Evolutionary conservation across 92 coral and sea anemone genomes (phyloP).

Genomic region (Anthopleura xanthogrammica): DNA sequence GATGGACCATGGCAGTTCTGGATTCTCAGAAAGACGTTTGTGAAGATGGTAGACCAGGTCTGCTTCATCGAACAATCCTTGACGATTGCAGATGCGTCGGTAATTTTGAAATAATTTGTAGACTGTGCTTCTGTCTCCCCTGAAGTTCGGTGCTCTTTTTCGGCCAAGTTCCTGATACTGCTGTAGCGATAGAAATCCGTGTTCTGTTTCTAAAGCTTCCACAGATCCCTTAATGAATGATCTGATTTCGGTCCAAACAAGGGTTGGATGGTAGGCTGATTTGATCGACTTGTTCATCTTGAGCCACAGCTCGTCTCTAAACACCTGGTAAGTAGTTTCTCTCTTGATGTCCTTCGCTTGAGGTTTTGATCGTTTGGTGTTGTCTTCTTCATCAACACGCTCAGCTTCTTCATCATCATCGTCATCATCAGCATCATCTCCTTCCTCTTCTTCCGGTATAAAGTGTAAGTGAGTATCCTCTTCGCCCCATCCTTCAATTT

Average conservation of each 20-base stretch:
- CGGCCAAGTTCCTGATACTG: constrained; percentile 80
- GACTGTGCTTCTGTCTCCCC: constrained; percentile 73
- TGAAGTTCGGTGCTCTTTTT: constrained; percentile 89
- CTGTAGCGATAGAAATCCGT: constrained; percentile 65
- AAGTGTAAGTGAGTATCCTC: constrained; percentile 72
- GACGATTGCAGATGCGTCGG: constrained; percentile 51
- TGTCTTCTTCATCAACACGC: constrained; percentile 24
- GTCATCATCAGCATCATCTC: constrained; percentile 65
- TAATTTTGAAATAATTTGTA: constrained; percentile 69
- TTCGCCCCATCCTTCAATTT: constrained; percentile 93
- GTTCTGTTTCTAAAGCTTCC: constrained; percentile 68
- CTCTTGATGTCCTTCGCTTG: constrained; percentile 45
- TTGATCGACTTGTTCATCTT: constrained; percentile 71
- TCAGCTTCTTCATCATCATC: constrained; percentile 52
- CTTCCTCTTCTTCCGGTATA: constrained; percentile 60
- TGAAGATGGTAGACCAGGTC: constrained; percentile 82
- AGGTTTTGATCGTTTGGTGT: constrained; percentile 9
- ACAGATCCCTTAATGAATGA: constrained; percentile 96
- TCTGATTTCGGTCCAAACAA: constrained; percentile 96
- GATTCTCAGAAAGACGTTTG: constrained; percentile 62
- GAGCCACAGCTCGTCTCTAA: constrained; percentile 83
- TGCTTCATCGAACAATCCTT: constrained; percentile 91
- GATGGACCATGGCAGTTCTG: constrained; percentile 82
- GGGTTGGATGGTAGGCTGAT: constrained; percentile 82
- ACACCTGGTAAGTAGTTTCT: constrained; percentile 89